Base-by-base conservation (phyloP, 2,888 invertebrate genomes). In the Drosophila maculinotata region DNA sequence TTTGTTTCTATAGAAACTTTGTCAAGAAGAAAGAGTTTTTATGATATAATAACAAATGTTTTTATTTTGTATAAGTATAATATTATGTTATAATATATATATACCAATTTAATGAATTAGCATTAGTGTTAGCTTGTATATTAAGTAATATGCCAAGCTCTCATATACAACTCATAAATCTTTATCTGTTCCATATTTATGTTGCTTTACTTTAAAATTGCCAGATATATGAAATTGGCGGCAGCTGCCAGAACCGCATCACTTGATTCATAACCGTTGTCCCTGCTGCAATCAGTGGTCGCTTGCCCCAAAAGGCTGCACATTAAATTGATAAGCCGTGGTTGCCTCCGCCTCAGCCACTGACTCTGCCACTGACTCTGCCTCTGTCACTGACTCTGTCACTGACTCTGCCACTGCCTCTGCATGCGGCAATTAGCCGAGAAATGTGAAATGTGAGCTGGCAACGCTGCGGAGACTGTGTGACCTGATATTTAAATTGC, bases 401-500 rank as follows among this genome's bases (percentile, higher is more conserved):
- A n/a, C n/a, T n/a, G 20, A 20, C 20, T 20, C 20, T 20, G 20
- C 2, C 20, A 3, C 2, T 51, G 33, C 15, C 52, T n/a, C 30
- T 54, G 48, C 44, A 44, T 49, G 38, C n/a, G 45, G 49, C 74
- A 83, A 86, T 80, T 83, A 82, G 70, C 57, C 35, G 39, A 26
- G 41, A 12, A 49, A 25, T 44, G 44, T 42, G 45, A 64, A 59
- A 54, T 45, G 15, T 28, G 47, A 28, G 28, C 31, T 25, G 30
- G 41, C 26, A 49, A 9, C 12, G 28, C 20, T 20, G 10, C 25
- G 10, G 26, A 15, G 23, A 52, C 54, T 53, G 39, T 53, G 39
- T 51, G 49, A 60, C 66, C 76, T 73, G 70, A 44, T 60, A 71
- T 80, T 83, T 75, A 77, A 79, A 71, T 83, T 80, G 65, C 81